Base-by-base conservation (phyloP, 2,797 vertebrate genomes). In the Hybognathus amarus region DNA sequence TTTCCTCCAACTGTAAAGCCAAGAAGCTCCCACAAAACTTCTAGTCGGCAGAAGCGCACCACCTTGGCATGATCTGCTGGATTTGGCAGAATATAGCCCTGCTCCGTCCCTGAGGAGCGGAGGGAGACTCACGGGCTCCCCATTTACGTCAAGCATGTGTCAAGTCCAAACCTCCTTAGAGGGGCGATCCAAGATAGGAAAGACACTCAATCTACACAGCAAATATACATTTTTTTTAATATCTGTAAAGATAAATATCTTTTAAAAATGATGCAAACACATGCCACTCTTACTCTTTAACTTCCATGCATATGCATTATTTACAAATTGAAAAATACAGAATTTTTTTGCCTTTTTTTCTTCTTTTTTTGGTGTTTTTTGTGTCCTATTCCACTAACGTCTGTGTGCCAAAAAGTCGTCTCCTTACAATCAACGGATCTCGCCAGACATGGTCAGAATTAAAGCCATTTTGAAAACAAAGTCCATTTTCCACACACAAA, bases 251-350 rank as follows among this genome's bases (percentile, higher is more conserved):
- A 99, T 99, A 99, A 99, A 99, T 99, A 99, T 97, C 96, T 95
- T 91, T 90, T 96, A 96, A 96, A 99, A 97, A 97, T 96, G 95
- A 98, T 97, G 96, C 97, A 98, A 98, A 98, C 96, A 97, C 97
- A 96, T 99, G 96, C 97, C 97, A 97, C 96, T 95, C 97, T 96
- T 97, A 96, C 95, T 96, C 95, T 96, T 93, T 90, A 91, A 93
- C 96, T 95, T 96, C 96, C 97, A 99, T 99, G 97, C 97, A 97
- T 96, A 98, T 97, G 97, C 95, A 93, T 96, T 98, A 99, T 99
- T 97, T 99, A 99, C 97, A 99, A 97, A 96, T 97, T 97, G 96
- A 97, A 98, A 99, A 99, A 99, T 97, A 97, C 95, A 95, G 94
- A 96, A n/a, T n/a, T n/a, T 96, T 96, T 47, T 95, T 50, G 5